A percentile compares a stretch with the other conserved stretches of the same genome.
Conservation (phyloP, 2,888 invertebrate genomes). For the Ennomos quercinarius region DNA sequence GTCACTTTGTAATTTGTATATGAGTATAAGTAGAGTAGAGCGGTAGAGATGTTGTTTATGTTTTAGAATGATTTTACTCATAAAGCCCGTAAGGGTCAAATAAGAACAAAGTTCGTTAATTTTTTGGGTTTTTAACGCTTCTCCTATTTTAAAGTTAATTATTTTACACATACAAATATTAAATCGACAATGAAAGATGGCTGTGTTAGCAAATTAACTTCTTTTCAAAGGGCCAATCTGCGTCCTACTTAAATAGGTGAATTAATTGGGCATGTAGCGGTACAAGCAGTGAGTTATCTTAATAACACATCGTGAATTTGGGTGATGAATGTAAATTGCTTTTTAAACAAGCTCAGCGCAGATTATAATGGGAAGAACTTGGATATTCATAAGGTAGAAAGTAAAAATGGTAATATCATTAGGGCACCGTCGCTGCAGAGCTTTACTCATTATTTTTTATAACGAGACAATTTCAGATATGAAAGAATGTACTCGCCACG, state of each 20-base stretch:
- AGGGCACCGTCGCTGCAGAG: conserved; percentile 44
- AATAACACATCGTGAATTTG: conserved; percentile 43
- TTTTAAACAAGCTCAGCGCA: conserved; percentile 60
- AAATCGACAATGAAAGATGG: no score
- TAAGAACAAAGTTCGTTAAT: no score
- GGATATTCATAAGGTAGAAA: conserved; percentile 73
- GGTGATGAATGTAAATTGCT: conserved; percentile 69
- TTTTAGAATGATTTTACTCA: neutral
- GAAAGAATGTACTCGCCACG: conserved; percentile 22
- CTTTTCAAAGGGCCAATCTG: conserved; percentile 11
- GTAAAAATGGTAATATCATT: conserved; percentile 72
- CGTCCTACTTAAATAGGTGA: conserved; percentile 19
- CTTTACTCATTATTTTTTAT: conserved; percentile 43
- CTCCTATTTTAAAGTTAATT: no score
- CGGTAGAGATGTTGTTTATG: no score
- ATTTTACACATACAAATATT: no score
- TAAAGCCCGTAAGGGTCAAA: neutral
- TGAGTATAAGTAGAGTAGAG: neutral
- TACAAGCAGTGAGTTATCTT: conserved; percentile 37
- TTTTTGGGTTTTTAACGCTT: no score
- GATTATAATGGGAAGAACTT: conserved; percentile 58
- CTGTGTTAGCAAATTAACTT: neutral
- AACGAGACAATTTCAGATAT: conserved; percentile 46
- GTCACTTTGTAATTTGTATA: conserved; percentile 37
- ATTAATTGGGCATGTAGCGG: conserved; percentile 38